Evolutionary conservation across 2,888 invertebrate genomes (phyloP), one percentile per base, ranked within the genome.

Genomic region (Leptopterna dolabrata): DNA sequence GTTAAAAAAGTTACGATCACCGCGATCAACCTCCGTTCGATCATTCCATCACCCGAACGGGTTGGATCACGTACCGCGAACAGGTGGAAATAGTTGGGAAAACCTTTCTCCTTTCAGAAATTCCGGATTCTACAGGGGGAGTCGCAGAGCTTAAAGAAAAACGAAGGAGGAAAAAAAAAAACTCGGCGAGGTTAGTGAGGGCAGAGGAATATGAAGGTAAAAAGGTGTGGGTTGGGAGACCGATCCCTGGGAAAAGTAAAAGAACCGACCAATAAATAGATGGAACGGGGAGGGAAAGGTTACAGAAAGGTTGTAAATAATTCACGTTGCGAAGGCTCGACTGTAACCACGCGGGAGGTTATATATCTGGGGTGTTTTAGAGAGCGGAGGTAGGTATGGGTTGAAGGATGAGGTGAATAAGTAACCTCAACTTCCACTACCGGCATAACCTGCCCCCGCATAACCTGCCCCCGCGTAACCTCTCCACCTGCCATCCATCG

Each of bases 301-400:
- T 78, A n/a, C 43, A n/a, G 78, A 13, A 27, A 11, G 81, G 51
- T 81, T 81, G 81, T 81, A 81, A 81, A 81, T 81, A 81, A 81
- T 81, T 81, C 81, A 81, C 45, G 51, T 55, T 55, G 81, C 81
- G 81, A 81, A 78, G 81, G 81, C 81, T 47, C 36, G 55, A 78
- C 78, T 78, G 78, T 45, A 78, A 78, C 78, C 78, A 24, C 78
- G 55, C 81, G 81, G 41, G 36, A 47, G 81, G 81, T 81, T 81
- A 81, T 81, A 81, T 81, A 81, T 81, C 81, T 81, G 81, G 51
- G 81, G 81, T 81, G 81, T 81, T 81, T 81, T 29, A 81, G 81
- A 29, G 55, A 11, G 14, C 51, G 29, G 55, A 30, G 47, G 29
- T 16, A 16, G 51, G 81, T 30, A 16, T 45, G 78, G 81, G 73